Evolutionary conservation across 2,797 vertebrate species (phyloP).

Genomic region (Taenioides sp.): DNA sequence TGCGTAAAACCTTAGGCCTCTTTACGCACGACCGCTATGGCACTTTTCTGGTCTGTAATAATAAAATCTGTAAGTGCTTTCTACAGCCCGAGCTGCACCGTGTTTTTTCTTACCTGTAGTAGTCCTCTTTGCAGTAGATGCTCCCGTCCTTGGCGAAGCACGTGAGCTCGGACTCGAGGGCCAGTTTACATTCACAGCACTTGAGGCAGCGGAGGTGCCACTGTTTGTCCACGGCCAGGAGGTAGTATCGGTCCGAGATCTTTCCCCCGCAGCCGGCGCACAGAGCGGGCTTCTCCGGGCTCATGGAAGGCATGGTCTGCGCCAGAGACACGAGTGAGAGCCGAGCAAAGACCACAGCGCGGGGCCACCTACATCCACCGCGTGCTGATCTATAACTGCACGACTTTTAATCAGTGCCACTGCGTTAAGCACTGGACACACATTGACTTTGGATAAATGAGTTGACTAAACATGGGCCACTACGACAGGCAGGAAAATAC

Average conservation of each 20-base stretch:
- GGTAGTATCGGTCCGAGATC: constrained; percentile 98
- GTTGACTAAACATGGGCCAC: not conserved
- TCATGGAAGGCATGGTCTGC: constrained; percentile 93
- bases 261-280: constrained; percentile 97
- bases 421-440: too few relatives aligned
- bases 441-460: not conserved
- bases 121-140: constrained; percentile 99
- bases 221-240: constrained; percentile 98
- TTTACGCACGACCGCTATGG: not conserved
- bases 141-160: constrained; percentile 99
- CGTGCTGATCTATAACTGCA: not conserved
- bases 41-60: not conserved
- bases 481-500: not conserved
- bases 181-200: constrained; percentile 99
- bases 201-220: constrained; percentile 98
- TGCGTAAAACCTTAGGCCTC: not conserved
- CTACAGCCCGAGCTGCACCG: constrained; percentile 1
- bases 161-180: constrained; percentile 96
- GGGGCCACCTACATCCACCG: not conserved
- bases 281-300: constrained; percentile 96
- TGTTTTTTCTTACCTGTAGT: constrained; percentile 90
- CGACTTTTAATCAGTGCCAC: not conserved
- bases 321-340: constrained; percentile 20
- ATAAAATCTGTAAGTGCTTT: too few relatives aligned
- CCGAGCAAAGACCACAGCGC: not conserved